phyloP scores from a whole-genome alignment of 2,113 vertebrate species.

The Tachuris rubrigastra region DNA sequence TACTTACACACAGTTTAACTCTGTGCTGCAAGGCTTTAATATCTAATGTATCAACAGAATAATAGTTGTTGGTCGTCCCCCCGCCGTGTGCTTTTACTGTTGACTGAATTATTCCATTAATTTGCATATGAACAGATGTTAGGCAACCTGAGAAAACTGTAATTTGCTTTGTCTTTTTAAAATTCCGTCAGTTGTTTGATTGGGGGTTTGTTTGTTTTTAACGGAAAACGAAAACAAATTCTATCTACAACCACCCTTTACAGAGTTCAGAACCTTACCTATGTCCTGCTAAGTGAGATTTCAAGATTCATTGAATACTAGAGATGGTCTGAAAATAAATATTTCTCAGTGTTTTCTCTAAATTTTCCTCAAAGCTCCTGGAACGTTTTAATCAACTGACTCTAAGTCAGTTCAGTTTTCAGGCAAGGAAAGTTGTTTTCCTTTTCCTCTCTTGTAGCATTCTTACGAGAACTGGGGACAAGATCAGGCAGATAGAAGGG shows the following conservation, averaged over 20 bases:
- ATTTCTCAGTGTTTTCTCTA: background rate
- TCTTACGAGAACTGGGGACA: background rate
- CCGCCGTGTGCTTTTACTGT: background rate
- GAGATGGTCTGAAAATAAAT: background rate
- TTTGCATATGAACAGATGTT: background rate
- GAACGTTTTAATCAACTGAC: background rate
- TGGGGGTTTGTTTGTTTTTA: background rate
- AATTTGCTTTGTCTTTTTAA: background rate
- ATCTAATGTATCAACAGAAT: too few species aligned
- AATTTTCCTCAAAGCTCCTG: background rate
- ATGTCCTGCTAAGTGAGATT: background rate
- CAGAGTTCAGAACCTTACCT: background rate
- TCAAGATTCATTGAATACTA: background rate
- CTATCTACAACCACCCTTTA: background rate
- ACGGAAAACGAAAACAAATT: background rate
- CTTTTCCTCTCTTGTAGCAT: background rate
- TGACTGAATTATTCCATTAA: background rate
- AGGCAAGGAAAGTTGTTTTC: slow-evolving; percentile 8
- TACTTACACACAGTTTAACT: background rate
- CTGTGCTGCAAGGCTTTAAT: background rate
- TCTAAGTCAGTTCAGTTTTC: background rate
- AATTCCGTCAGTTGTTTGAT: background rate
- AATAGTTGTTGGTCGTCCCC: background rate
- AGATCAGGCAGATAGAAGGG: slow-evolving; percentile 6
- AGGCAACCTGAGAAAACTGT: background rate